Base-by-base conservation (phyloP, 2,797 vertebrate species). In the Notolepis coatsorum region DNA sequence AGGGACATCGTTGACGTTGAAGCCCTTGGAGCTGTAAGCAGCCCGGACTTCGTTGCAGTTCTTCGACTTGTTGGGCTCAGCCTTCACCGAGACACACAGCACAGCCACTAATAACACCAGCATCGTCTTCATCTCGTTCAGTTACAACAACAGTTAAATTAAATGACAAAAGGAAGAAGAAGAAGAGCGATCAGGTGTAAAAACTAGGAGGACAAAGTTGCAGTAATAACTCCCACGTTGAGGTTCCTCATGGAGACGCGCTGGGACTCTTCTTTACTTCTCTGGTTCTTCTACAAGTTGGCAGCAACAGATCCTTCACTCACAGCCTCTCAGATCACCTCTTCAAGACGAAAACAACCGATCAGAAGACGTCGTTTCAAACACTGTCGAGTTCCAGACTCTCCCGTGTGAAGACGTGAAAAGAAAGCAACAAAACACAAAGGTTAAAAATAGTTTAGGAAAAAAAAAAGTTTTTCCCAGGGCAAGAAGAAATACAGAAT, bases 41-140 rank as follows among this genome's bases (percentile, higher is more conserved):
- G 78, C 89, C n/a, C 90, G 89, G 23, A 98, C 96, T 72, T 97
- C 96, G 63, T 95, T 94, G 77, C 97, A 98, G 94, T 95, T 97
- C 82, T 91, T 95, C 63, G 90, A 88, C 88, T 94, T 95, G 69
- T 94, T 95, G 69, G 89, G 90, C 79, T 96, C 94, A 47, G 93
- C 92, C 37, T 88, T 80, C 39, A 84, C 87, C 47, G 85, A 85
- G 45, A 62, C 82, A 17, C 82, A 80, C 78, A 93, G 66, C 72
- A 90, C 79, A 0, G 85, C 69, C 0, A 92, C 80, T 53, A 87
- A 84, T 69, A 92, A 80, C 75, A 84, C 68, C 80, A 77, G 39
- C 67, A 88, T 77, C 79, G 84, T 77, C 88, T 91, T 92, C 91
- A 92, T 92, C 7, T 53, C 47, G 33, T 51, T 21, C 27, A 30